Evolutionary conservation across 2,797 vertebrate species (phyloP).

Genomic region (Geotrypetes seraphini): DNA sequence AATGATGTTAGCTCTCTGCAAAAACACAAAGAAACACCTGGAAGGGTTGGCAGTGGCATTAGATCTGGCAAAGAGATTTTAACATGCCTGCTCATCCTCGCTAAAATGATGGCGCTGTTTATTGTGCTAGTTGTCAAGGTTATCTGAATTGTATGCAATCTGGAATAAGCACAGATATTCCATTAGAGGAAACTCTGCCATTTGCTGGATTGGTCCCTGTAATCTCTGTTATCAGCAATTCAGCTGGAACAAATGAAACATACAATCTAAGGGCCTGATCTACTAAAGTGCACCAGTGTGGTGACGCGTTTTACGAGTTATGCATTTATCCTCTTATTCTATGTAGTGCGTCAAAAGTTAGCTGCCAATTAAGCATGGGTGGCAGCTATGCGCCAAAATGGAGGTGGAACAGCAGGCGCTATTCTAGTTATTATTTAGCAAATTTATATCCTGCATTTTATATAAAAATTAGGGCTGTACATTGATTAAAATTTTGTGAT

Average conservation of each 20-base stretch:
- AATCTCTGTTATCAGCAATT: not conserved
- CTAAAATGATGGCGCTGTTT: constrained; percentile 34
- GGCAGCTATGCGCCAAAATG: no score
- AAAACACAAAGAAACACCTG: constrained; percentile 67
- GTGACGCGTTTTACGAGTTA: no score
- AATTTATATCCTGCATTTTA: no score
- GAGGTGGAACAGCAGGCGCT: no score
- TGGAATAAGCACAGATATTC: constrained; percentile 5
- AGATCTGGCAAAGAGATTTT: constrained; percentile 45
- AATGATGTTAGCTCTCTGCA: constrained; percentile 52
- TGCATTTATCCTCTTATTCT: no score
- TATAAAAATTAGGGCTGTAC: no score
- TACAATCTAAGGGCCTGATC: no score
- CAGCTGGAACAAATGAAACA: not conserved
- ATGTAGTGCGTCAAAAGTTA: no score
- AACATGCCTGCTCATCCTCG: constrained; percentile 21
- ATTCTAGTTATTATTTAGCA: no score
- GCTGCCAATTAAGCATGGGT: no score
- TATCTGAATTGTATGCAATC: constrained; percentile 24
- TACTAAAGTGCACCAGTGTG: no score
- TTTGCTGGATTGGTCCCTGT: not conserved
- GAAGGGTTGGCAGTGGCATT: constrained; percentile 48
- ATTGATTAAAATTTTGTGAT: no score
- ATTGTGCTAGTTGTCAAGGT: constrained; percentile 48
- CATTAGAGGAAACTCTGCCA: not conserved